Percentiles rank a stretch among this genome's conserved stretches.
These are phyloP conservation scores for Colletes latitarsis DNA, from an alignment of 1,140 invertebrate genomes.

Conservation along the genomic window DNA sequence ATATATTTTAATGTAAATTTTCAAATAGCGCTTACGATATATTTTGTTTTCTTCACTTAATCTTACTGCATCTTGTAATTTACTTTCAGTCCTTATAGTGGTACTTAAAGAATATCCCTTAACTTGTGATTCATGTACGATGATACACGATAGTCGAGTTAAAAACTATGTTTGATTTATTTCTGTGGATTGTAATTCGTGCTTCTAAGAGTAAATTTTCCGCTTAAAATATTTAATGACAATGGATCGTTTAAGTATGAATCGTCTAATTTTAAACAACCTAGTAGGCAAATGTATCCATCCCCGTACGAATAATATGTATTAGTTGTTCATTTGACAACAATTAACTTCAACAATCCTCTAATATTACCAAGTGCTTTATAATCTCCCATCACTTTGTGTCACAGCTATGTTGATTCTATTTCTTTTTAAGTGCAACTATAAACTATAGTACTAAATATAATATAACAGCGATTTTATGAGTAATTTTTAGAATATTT, in stretches of 20 bases:
- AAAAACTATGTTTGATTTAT: slow-evolving; percentile 46
- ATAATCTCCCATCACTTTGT: slow-evolving; percentile 14
- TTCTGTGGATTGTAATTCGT: slow-evolving; percentile 16
- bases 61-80: slow-evolving; percentile 8
- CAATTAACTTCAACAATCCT: slow-evolving; percentile 43
- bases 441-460: slow-evolving; percentile 47
- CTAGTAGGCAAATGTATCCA: slow-evolving; percentile 24
- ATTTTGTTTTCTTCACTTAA: slow-evolving; percentile 4
- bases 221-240: slow-evolving; percentile 18
- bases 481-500: slow-evolving; percentile 34
- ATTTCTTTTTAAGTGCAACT: slow-evolving; percentile 31
- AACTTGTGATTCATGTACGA: not conserved
- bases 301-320: slow-evolving; percentile 24
- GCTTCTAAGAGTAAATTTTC: not conserved
- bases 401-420: slow-evolving; percentile 31
- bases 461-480: slow-evolving; percentile 48
- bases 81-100: slow-evolving; percentile 44
- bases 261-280: slow-evolving; percentile 9
- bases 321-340: slow-evolving; percentile 23
- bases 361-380: slow-evolving; percentile 39
- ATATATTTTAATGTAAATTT: slow-evolving; percentile 19
- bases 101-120: slow-evolving; percentile 20
- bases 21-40: slow-evolving; percentile 28
- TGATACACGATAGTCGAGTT: slow-evolving; percentile 18
- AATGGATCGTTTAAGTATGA: not conserved